These are phyloP conservation scores for Rhogogaster chlorosoma DNA, from an alignment of 2,888 invertebrate genomes.

Conservation along the genomic window DNA sequence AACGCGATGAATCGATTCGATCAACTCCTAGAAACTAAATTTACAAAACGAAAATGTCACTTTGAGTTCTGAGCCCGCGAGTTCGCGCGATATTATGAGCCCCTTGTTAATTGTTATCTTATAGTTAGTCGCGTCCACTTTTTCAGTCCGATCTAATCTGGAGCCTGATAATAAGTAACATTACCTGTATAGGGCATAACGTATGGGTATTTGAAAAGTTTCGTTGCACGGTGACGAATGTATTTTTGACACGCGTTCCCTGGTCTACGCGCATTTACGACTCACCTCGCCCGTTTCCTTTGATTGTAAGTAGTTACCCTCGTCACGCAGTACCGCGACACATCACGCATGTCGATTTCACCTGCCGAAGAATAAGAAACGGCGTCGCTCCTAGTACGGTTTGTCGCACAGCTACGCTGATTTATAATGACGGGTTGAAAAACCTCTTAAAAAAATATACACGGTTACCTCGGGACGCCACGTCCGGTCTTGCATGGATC, in stretches of 20 bases:
- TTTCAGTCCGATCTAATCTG: neutral
- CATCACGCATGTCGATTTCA: conserved; percentile 26
- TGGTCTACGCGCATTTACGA: neutral
- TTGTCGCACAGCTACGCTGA: conserved; percentile 8
- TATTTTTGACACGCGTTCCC: conserved; percentile 17
- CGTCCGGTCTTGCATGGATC: neutral
- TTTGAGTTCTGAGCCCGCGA: neutral
- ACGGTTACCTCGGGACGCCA: neutral
- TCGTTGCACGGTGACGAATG: neutral
- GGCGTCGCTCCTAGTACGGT: conserved; percentile 30
- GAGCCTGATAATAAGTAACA: neutral
- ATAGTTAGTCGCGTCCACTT: neutral
- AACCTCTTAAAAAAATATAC: neutral
- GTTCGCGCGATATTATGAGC: neutral
- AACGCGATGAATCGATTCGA: neutral
- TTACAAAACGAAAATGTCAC: neutral
- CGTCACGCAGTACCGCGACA: conserved; percentile 39
- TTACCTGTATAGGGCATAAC: neutral
- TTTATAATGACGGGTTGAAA: conserved; percentile 27
- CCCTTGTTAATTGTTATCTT: neutral
- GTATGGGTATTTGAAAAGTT: neutral
- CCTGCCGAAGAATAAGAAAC: conserved; percentile 17
- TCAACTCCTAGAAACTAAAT: neutral
- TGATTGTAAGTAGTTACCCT: conserved; percentile 16
- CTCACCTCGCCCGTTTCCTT: conserved; percentile 2